phyloP scores from a whole-genome alignment of 2,888 invertebrate genomes.

The Pristionchus arcanus region DNA sequence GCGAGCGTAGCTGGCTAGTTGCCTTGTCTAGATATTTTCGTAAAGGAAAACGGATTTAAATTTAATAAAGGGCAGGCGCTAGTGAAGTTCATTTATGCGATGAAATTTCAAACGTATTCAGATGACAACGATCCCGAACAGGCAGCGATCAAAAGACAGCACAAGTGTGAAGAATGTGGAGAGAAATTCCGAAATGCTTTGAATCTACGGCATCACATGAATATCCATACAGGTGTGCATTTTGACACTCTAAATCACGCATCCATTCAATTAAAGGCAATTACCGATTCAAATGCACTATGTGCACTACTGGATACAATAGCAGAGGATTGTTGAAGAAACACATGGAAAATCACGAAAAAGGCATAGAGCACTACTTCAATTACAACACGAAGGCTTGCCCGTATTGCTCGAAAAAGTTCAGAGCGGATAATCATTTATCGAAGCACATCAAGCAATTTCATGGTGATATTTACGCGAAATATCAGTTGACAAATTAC shows the following conservation, averaged over 20 bases:
- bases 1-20: no score
- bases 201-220: neutral
- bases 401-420: neutral
- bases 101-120: no score
- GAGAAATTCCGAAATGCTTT: neutral
- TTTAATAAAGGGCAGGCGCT: no score
- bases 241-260: neutral
- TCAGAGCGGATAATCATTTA: neutral
- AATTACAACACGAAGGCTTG: neutral
- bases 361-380: neutral
- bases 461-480: neutral
- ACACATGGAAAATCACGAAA: neutral
- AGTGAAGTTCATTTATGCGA: no score
- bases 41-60: no score
- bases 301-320: neutral
- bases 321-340: neutral
- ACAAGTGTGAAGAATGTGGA: no score
- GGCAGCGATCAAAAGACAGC: no score
- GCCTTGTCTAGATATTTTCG: no score
- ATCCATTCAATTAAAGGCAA: neutral
- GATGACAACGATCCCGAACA: no score
- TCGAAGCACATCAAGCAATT: neutral
- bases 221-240: neutral
- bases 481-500: no score
- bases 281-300: neutral